A percentile compares a stretch with the other conserved stretches of the same genome.
These are phyloP conservation scores for Leguminivora glycinivorella DNA, from an alignment of 1,140 invertebrate genomes.

Conservation along the genomic window DNA sequence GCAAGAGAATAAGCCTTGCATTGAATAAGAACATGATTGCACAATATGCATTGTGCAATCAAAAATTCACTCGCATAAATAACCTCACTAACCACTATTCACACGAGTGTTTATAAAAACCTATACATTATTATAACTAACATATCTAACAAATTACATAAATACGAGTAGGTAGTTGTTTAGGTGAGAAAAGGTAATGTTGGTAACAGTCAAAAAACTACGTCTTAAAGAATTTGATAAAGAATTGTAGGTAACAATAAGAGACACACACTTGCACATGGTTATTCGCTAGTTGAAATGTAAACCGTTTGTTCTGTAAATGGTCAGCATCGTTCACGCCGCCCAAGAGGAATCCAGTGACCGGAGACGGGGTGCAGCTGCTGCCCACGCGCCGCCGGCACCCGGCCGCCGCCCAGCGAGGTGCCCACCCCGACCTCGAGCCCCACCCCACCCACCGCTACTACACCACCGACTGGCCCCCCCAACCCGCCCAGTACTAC, in stretches of 20 bases:
- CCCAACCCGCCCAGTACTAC: constrained; percentile 62
- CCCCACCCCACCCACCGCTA: constrained; percentile 68
- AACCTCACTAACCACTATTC: not conserved
- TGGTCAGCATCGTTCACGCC: constrained; percentile 71
- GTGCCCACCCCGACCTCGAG: constrained; percentile 62
- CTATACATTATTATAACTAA: not conserved
- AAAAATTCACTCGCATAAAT: not conserved
- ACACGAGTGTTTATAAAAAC: not conserved
- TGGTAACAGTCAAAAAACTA: not conserved
- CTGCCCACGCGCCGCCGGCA: constrained; percentile 65
- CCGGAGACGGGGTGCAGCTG: constrained; percentile 72
- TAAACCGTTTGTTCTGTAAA: constrained; percentile 72
- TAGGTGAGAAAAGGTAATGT: no score
- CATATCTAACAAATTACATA: not conserved
- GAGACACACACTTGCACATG: not conserved
- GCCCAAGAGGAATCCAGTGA: constrained; percentile 78
- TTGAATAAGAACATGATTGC: constrained; percentile 22
- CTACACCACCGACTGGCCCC: constrained; percentile 59
- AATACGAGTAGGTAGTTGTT: not conserved
- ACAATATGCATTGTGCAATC: constrained; percentile 12
- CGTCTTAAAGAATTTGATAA: not conserved
- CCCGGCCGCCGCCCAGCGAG: constrained; percentile 70
- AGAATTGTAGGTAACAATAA: not conserved
- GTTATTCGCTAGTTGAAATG: constrained; percentile 48
- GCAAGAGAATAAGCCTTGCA: not conserved